Evolutionary conservation across 2,113 vertebrate genomes (phyloP), one percentile per base, ranked within the genome.

Genomic region (Callithrix jacchus): DNA sequence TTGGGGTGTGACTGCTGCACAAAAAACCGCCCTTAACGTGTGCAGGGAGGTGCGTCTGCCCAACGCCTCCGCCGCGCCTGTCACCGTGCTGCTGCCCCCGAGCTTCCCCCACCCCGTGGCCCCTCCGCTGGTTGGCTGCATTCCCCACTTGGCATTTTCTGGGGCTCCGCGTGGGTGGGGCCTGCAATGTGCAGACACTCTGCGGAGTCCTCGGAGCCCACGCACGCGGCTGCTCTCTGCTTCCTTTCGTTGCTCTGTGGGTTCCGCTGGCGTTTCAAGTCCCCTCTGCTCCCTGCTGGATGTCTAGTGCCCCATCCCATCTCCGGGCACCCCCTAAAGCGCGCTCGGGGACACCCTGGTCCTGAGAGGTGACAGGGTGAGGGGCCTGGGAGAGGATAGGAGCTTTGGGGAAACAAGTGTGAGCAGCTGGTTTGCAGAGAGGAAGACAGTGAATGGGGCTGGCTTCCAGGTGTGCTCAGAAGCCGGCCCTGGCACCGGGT

Each of bases 191-290:
- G 17, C 9, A 20, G 3, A 4, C n/a, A 10, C 18, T 5, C 4
- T 23, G 70, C 10, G 40, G 70, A 5, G 37, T 3, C 37, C 37
- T 42, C 4, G 0, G n/a, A 71, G n/a, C 18, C n/a, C 9, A 5
- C 10, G 8, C 4, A 23, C 4, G 11, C 37, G 2, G n/a, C n/a
- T 5, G 20, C 10, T 3, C 35, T 23, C n/a, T 5, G 37, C 9
- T 37, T 11, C 70, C 8, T 37, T 73, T 37, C 2, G 0, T 25
- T 25, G 40, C 71, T 13, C 12, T 6, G 11, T 25, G 6, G 40
- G 23, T 14, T 45, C 71, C 3, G 11, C 40, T 14, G 5, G 27
- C 23, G 12, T 66, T 20, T 11, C 58, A 9, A 13, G 6, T 20
- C 18, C 17, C 30, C 14, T 16, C 42, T 5, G 12, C 4, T 23